These are phyloP conservation scores for Tetrax tetrax DNA, from an alignment of 2,113 vertebrate species.

Conservation along the genomic window DNA sequence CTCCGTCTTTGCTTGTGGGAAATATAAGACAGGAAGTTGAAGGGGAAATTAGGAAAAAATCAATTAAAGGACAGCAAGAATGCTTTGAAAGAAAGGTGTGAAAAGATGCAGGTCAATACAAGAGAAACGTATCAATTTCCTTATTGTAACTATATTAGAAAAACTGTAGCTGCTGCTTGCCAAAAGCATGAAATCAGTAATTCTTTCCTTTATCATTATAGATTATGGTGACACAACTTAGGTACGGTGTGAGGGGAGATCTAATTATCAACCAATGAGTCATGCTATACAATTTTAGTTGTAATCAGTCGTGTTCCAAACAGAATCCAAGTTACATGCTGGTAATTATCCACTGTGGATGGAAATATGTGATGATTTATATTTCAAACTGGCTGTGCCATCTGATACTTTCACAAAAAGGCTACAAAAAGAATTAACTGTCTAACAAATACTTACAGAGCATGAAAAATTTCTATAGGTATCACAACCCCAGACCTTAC, in stretches of 20 bases:
- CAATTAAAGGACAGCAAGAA: slow-evolving; percentile 14
- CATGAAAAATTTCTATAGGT: background rate
- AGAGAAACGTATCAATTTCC: slow-evolving; percentile 34
- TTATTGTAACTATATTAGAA: slow-evolving; percentile 46
- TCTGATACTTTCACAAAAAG: background rate
- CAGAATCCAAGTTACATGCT: slow-evolving; percentile 12
- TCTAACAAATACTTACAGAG: background rate
- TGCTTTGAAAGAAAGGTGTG: background rate
- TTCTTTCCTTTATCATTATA: slow-evolving; percentile 24
- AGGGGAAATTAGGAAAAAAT: slow-evolving; percentile 7
- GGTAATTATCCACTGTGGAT: slow-evolving; percentile 43
- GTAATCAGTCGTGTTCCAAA: slow-evolving; percentile 59
- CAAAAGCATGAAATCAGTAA: slow-evolving; percentile 36
- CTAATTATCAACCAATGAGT: slow-evolving; percentile 51
- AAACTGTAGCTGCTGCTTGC: slow-evolving; percentile 11
- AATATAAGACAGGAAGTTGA: background rate
- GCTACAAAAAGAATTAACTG: slow-evolving; percentile 17
- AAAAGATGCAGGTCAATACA: slow-evolving; percentile 17
- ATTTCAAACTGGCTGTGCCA: slow-evolving; percentile 40
- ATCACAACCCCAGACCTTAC: background rate
- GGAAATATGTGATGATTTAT: slow-evolving; percentile 37
- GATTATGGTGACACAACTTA: slow-evolving; percentile 36
- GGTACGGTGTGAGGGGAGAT: slow-evolving; percentile 10
- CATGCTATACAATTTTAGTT: slow-evolving; percentile 36
- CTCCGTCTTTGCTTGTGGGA: background rate